Percentiles rank a stretch among this genome's conserved stretches.
phyloP scores from a whole-genome alignment of 2,797 vertebrate genomes.

The Muscicapa comitata region DNA sequence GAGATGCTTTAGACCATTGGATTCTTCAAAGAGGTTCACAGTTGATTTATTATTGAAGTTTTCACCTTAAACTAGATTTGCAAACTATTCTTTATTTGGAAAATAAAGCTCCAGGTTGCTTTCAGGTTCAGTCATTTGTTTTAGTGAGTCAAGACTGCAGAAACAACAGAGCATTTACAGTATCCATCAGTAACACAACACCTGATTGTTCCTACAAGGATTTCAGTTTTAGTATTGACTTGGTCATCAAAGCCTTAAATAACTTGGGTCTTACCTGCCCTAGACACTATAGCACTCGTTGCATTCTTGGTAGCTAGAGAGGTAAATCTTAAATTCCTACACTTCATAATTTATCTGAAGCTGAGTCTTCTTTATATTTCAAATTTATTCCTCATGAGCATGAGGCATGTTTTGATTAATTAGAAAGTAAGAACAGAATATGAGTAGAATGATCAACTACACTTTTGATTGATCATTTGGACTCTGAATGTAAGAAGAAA shows the following conservation, averaged over 20 bases:
- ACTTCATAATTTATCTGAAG: not conserved
- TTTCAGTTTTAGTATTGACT: accelerated
- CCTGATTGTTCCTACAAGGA: not conserved
- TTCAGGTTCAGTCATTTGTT: not conserved
- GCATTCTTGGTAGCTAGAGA: not conserved
- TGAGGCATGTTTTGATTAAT: not conserved
- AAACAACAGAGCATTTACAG: not conserved
- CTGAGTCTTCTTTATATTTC: not conserved
- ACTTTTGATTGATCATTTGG: not conserved
- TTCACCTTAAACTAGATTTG: not conserved
- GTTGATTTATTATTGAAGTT: not conserved
- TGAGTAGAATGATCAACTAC: accelerated
- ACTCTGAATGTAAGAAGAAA: not conserved
- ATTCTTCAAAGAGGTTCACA: not conserved
- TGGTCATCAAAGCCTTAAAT: not conserved
- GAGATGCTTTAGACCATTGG: not conserved
- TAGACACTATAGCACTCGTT: not conserved
- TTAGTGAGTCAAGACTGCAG: not conserved
- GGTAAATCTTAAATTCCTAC: not conserved
- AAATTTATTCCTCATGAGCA: not conserved
- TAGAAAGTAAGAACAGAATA: not conserved
- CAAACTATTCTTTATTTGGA: not conserved
- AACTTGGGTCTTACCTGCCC: not conserved
- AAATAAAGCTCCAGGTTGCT: not conserved
- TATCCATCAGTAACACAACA: not conserved